Conservation (phyloP, 2,797 vertebrate genomes). For the Macropus fuliginosus region DNA sequence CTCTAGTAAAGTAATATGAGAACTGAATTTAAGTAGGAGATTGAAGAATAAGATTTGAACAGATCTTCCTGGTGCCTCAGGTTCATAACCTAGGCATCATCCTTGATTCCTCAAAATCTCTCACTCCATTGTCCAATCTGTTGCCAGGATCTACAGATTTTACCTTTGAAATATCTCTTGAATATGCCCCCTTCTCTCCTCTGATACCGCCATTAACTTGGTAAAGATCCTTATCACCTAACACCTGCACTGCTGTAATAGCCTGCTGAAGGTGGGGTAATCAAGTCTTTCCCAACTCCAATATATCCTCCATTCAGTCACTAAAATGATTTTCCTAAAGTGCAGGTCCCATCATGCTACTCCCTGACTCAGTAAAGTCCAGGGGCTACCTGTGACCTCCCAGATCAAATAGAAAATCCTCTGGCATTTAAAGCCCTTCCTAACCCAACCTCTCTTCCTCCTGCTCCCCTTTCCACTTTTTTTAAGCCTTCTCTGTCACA, state of each 20-base stretch:
- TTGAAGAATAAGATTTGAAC: background rate
- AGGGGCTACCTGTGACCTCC: background rate
- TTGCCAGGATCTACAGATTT: background rate
- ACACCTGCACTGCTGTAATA: background rate
- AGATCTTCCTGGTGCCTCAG: background rate
- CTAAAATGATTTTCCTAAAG: background rate
- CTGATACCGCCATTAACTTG: background rate
- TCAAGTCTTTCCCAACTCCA: background rate
- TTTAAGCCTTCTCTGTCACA: background rate
- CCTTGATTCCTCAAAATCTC: background rate
- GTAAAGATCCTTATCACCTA: background rate
- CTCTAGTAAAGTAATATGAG: background rate
- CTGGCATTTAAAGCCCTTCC: background rate
- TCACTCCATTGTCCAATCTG: background rate
- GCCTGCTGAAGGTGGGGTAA: background rate
- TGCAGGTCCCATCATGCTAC: background rate
- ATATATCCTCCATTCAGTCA: background rate
- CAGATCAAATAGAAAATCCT: background rate
- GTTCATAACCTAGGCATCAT: background rate
- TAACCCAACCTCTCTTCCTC: background rate
- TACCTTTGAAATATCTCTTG: background rate
- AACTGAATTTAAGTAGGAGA: background rate
- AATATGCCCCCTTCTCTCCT: background rate
- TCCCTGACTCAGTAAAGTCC: background rate
- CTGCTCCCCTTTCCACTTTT: background rate